Evolutionary conservation across 2,113 vertebrate genomes (phyloP).

Genomic region (Puntigrus tetrazona): DNA sequence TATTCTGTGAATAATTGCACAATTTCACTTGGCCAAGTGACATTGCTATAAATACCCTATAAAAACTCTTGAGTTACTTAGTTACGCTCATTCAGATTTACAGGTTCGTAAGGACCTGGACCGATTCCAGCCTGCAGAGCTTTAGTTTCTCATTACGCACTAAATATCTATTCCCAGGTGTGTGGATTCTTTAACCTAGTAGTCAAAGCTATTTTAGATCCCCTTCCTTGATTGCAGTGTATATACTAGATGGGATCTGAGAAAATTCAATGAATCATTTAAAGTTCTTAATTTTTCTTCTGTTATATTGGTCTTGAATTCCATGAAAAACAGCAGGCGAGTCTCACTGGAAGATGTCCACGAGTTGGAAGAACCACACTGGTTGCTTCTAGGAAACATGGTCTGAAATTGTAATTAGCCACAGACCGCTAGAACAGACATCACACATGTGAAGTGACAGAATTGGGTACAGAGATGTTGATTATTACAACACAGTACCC

Average conservation of each 20-base stretch:
- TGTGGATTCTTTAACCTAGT: not conserved
- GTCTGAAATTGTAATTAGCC: conserved; percentile 40
- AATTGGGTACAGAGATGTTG: not conserved
- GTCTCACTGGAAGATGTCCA: conserved; percentile 10
- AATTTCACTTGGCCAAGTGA: not conserved
- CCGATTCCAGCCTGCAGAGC: not conserved
- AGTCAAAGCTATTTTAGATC: conserved; percentile 8
- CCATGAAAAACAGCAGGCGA: conserved; percentile 37
- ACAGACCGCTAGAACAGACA: not conserved
- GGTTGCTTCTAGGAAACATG: conserved; percentile 32
- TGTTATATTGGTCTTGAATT: conserved; percentile 13
- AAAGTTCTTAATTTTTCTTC: not conserved
- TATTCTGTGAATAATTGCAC: not conserved
- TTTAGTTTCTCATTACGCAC: not conserved
- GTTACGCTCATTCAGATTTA: not conserved
- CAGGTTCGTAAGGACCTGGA: not conserved
- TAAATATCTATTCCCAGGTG: not conserved
- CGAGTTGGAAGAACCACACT: conserved; percentile 22
- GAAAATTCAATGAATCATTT: conserved; percentile 17
- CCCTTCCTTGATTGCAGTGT: not conserved
- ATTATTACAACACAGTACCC: conserved; percentile 12
- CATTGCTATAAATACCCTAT: not conserved
- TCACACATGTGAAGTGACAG: not conserved
- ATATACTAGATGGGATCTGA: conserved; percentile 1
- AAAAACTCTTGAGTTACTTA: not conserved